These are phyloP conservation scores for Larimichthys crocea DNA, from an alignment of 2,113 vertebrate genomes.

Conservation along the genomic window DNA sequence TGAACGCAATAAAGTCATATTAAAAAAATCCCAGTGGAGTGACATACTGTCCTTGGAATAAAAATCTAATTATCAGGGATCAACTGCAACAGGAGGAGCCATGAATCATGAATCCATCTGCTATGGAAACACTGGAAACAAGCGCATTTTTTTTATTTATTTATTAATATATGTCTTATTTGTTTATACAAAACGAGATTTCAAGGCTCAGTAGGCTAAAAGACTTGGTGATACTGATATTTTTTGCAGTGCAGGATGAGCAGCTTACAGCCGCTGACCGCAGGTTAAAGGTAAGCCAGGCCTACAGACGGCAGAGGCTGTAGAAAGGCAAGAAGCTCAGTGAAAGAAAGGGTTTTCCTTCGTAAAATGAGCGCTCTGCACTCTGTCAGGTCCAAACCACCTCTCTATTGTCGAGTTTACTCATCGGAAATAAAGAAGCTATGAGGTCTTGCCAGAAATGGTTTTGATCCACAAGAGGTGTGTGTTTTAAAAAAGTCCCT, in stretches of 20 bases:
- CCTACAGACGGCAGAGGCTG: not conserved
- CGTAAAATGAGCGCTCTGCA: not conserved
- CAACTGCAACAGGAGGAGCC: not conserved
- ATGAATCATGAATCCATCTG: not conserved
- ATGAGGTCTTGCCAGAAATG: not conserved
- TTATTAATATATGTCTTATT: rapidly evolving
- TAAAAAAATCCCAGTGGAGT: not conserved
- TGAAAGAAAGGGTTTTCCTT: too few relatives aligned
- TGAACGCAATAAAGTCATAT: not conserved
- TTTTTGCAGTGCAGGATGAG: constrained; percentile 54
- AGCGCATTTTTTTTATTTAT: too few relatives aligned
- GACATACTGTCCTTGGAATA: not conserved
- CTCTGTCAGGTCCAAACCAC: not conserved
- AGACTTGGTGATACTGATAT: not conserved
- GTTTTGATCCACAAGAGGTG: not conserved
- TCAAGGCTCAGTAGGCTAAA: not conserved
- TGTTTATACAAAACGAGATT: not conserved
- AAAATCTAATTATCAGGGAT: not conserved
- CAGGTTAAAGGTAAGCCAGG: constrained; percentile 40
- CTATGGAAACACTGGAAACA: not conserved
- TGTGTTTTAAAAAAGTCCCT: not conserved
- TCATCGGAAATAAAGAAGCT: not conserved
- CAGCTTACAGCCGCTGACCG: constrained; percentile 44
- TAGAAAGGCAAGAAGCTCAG: not conserved
- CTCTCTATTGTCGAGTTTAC: too few relatives aligned